Evolutionary conservation across 2,797 vertebrate genomes (phyloP).

Genomic region (Thamnophis elegans): DNA sequence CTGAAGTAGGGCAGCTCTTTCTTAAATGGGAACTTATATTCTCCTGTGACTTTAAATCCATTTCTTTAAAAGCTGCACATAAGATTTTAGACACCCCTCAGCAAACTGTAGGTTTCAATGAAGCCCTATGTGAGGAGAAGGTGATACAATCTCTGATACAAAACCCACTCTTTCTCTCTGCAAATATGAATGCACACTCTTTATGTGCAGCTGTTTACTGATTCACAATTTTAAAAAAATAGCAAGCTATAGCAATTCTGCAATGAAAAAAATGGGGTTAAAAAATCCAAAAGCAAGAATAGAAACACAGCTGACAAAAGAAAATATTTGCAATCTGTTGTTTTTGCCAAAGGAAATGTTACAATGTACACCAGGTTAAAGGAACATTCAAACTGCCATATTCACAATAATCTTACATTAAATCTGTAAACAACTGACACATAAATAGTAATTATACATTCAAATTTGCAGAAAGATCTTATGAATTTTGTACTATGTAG

Average conservation of each 20-base stretch:
- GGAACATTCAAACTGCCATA: not conserved
- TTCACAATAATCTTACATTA: not conserved
- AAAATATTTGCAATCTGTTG: not conserved
- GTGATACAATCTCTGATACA: not conserved
- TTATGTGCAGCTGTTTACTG: not conserved
- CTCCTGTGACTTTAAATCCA: slow-evolving; percentile 36
- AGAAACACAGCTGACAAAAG: not conserved
- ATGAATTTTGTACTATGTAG: not conserved
- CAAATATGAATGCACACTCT: not conserved
- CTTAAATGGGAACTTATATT: slow-evolving; percentile 44
- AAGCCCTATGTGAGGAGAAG: not conserved
- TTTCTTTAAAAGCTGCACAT: not conserved
- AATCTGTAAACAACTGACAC: not conserved
- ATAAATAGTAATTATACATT: not conserved
- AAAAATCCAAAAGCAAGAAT: not conserved
- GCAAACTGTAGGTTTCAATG: not conserved
- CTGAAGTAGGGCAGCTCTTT: slow-evolving; percentile 47
- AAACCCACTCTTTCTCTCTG: not conserved
- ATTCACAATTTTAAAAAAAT: not conserved
- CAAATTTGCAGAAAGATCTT: not conserved
- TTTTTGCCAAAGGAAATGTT: not conserved
- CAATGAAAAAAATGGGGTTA: not conserved
- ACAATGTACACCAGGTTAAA: not conserved
- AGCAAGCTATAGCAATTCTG: not conserved
- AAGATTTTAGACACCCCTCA: not conserved